A percentile compares a stretch with the other conserved stretches of the same genome.
phyloP scores from a whole-genome alignment of 2,113 vertebrate genomes.

The Ammodytes marinus region DNA sequence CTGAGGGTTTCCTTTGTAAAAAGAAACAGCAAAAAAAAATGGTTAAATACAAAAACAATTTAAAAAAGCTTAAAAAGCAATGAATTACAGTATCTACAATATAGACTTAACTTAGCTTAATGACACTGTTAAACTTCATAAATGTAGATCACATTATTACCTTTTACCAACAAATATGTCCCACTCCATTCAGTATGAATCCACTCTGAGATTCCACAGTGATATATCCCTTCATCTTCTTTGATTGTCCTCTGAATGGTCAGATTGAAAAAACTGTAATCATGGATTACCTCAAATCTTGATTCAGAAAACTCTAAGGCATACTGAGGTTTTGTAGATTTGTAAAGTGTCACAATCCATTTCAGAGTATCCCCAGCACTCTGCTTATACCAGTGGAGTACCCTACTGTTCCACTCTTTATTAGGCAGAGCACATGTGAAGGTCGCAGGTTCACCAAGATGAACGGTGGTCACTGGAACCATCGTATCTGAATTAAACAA shows the following conservation, averaged over 20 bases:
- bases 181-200: neutral
- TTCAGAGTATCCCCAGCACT: slow-evolving; percentile 2
- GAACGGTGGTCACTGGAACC: slow-evolving; percentile 20
- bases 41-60: too few relatives aligned
- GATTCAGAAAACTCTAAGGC: neutral
- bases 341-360: neutral
- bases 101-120: neutral
- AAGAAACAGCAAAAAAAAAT: too few relatives aligned
- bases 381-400: slow-evolving; percentile 49
- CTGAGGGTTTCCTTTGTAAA: too few relatives aligned
- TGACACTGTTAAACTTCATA: neutral
- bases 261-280: neutral
- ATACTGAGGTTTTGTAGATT: rapidly evolving
- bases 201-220: neutral
- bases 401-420: rapidly evolving
- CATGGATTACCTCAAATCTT: neutral
- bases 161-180: slow-evolving; percentile 42
- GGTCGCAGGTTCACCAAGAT: neutral
- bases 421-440: neutral
- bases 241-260: slow-evolving; percentile 6
- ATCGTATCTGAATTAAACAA: slow-evolving; percentile 6
- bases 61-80: neutral
- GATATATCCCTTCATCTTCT: slow-evolving; percentile 58
- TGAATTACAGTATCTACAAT: neutral
- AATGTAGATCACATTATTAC: slow-evolving; percentile 16